Evolutionary conservation across 2,888 invertebrate species (phyloP), one percentile per base, ranked within the genome.

Genomic region (Ecliptopera silaceata): DNA sequence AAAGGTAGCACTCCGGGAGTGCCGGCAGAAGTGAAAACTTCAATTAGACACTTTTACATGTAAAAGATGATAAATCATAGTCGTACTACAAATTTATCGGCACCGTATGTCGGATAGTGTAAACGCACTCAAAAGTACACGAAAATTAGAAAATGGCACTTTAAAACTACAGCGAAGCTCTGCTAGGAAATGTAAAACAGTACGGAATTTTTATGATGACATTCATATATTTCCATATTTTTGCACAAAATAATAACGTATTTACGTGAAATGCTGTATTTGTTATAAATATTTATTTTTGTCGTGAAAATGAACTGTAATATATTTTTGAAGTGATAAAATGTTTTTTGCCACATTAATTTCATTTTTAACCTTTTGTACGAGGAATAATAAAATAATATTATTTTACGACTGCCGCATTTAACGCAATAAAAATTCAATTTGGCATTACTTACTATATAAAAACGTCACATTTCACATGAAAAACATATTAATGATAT

Each of bases 131-230:
- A 58, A 46, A 50, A 46, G 50, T 54, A 54, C 48, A 34, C 15
- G 18, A 29, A 39, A 54, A 50, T 50, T 54, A 42, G 29, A 54
- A 50, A 50, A 46, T 46, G 38, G 38, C 54, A 59, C 53, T 54
- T 45, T 54, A 49, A 17, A 39, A 50, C 50, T 42, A 45, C 29
- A 49, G 39, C 42, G 8, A 29, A 46, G 42, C 55, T 31, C 43
- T 44, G 43, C 43, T 49, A 48, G 49, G 41, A 54, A 49, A 58
- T 58, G 58, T 46, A 54, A 54, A 54, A 46, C 58, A 42, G 13
- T 15, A 49, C 63, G 60, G 63, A 39, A 38, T 32, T 52, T 52
- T 56, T 50, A 45, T 38, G 48, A 49, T 45, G 51, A 65, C 62
- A 59, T 48, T 8, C 48, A 59, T 43, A 17, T 41, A n/a, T n/a